Conservation (phyloP, 2,888 invertebrate genomes). For the Agrilus cyanescens region DNA sequence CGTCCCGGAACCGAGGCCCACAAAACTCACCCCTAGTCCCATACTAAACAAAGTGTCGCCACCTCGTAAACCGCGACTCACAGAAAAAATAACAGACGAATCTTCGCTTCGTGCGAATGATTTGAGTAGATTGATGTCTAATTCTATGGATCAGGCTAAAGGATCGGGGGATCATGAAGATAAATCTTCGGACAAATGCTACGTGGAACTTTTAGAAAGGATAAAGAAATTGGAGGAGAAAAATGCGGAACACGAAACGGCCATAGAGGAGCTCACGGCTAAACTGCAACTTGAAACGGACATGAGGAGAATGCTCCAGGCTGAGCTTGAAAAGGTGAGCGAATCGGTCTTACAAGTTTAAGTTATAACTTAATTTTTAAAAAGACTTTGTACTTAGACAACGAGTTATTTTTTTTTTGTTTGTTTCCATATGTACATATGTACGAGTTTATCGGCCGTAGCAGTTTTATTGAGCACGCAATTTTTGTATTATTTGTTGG, state of each 20-base stretch:
- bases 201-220: conserved; percentile 31
- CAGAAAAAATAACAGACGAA: neutral
- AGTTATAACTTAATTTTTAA: conserved; percentile 9
- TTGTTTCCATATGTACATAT: no score
- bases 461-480: no score
- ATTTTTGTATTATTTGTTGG: no score
- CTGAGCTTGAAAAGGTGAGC: conserved; percentile 56
- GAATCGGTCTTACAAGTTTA: conserved; percentile 63
- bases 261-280: conserved; percentile 51
- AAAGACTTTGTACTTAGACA: no score
- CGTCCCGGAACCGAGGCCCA: conserved; percentile 6
- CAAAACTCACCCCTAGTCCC: no score
- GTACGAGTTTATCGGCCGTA: no score
- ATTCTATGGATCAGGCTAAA: no score
- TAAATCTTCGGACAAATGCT: conserved; percentile 21
- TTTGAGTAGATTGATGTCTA: no score
- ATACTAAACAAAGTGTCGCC: no score
- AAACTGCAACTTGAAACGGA: conserved; percentile 52
- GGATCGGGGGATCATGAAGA: no score
- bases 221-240: conserved; percentile 48
- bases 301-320: conserved; percentile 50
- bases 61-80: neutral
- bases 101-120: no score
- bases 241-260: conserved; percentile 43
- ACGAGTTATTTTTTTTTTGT: no score